Percentiles rank a stretch among this genome's conserved stretches.
Evolutionary conservation across 2,113 vertebrate species (phyloP).

Genomic region (Chlorodrepanis virens): DNA sequence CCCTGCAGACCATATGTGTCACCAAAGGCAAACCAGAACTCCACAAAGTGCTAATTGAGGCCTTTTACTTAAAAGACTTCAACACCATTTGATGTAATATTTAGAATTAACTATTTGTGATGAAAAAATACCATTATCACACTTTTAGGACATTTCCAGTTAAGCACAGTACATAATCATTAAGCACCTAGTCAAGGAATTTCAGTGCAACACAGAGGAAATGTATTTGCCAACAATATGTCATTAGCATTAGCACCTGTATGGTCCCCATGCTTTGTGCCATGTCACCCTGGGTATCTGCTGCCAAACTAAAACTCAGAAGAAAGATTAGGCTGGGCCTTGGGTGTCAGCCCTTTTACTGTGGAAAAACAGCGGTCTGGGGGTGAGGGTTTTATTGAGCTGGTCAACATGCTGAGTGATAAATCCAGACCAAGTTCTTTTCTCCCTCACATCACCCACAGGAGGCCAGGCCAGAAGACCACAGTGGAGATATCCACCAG

Average conservation of each 20-base stretch:
- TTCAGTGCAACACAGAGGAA: background rate
- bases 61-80: background rate
- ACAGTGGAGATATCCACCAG: background rate
- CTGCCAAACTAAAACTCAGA: background rate
- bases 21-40: background rate
- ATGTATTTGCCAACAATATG: background rate
- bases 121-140: background rate
- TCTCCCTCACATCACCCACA: background rate
- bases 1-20: background rate
- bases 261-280: background rate
- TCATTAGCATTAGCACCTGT: background rate
- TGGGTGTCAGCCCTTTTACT: background rate
- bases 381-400: background rate
- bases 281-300: background rate
- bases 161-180: background rate
- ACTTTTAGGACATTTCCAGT: background rate
- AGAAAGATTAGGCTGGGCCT: background rate
- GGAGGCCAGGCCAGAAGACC: background rate
- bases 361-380: background rate
- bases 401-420: background rate
- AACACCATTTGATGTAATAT: background rate
- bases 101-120: background rate
- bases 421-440: background rate
- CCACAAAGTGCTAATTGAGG: background rate
- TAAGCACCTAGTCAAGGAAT: background rate